Conservation (phyloP, 2,113 vertebrate species). For the Ornithorhynchus anatinus region DNA sequence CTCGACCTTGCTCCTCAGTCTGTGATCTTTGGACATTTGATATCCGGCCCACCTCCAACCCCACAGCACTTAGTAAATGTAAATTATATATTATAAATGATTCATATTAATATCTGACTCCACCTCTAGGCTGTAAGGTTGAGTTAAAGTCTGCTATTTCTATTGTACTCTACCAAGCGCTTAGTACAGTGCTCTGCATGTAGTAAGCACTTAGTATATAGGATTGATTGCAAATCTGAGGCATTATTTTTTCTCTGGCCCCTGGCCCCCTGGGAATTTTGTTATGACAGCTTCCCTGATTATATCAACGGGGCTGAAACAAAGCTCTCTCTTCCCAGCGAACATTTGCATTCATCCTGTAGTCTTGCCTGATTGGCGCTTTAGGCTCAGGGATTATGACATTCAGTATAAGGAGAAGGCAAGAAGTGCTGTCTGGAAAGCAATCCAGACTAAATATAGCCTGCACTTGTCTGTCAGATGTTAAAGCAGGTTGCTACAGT, state of each 20-base stretch:
- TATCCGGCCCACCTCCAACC: too few species aligned
- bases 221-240: conserved; percentile 17
- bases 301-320: conserved; percentile 20
- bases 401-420: conserved; percentile 42
- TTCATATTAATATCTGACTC: too few species aligned
- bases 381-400: conserved; percentile 43
- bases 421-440: conserved; percentile 34
- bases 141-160: too few species aligned
- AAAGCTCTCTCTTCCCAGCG: not conserved
- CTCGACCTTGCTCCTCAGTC: too few species aligned
- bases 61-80: too few species aligned
- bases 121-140: too few species aligned
- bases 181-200: too few species aligned
- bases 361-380: conserved; percentile 37
- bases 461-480: conserved; percentile 40
- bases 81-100: too few species aligned
- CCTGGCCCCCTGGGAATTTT: conserved; percentile 8
- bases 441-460: conserved; percentile 48
- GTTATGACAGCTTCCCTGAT: not conserved
- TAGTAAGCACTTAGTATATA: too few species aligned
- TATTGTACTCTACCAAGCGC: too few species aligned
- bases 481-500: conserved; percentile 54
- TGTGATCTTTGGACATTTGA: too few species aligned
- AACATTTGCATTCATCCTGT: conserved; percentile 20
- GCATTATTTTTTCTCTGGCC: not conserved